Base-by-base conservation (phyloP, 2,888 invertebrate species). In the Ellobium chinense region DNA sequence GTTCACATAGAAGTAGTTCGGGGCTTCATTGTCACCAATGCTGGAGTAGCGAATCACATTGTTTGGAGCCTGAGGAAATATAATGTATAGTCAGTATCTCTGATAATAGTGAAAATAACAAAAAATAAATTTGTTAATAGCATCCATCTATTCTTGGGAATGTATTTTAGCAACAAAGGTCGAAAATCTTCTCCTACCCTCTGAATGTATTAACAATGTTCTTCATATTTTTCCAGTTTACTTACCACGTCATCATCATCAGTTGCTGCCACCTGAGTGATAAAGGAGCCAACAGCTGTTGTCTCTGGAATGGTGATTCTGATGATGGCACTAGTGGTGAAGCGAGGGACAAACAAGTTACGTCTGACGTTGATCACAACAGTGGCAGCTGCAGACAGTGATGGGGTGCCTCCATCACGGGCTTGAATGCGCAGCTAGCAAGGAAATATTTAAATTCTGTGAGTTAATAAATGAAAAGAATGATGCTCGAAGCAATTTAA, bases 1-100 rank as follows among this genome's bases (percentile, higher is more conserved):
- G 80, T 91, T 88, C 56, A 91, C 84, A 81, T 84, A 90, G 87
- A 91, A 90, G 81, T 87, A 90, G 36, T 81, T 82, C 1, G 84
- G 70, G 0, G 88, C 85, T 62, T 87, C 85, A 12, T 82, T 84
- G 39, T 79, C 86, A 3, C 88, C 88, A 39, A 83, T 74, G 7
- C 86, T 84, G 12, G 80, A 39, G 73, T 88, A 91, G 24, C 82
- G 70, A 27, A 91, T 81, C 12, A 82, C 78, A 65, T 89, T 91
- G 81, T 91, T 89, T 31, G 89, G 89, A 14, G 86, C 79, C 86
- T 88, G 76, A 34, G 37, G 21, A 14, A 31, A 5, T 5, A 18
- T 29, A 63, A 18, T 14, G 9, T 54, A 54, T 9, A 54, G 24
- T 21, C 62, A 62, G 18, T 24, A 62, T 62, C n/a, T n/a, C n/a